These are phyloP conservation scores for Microtus pennsylvanicus DNA, from an alignment of 2,113 vertebrate genomes.

Conservation along the genomic window DNA sequence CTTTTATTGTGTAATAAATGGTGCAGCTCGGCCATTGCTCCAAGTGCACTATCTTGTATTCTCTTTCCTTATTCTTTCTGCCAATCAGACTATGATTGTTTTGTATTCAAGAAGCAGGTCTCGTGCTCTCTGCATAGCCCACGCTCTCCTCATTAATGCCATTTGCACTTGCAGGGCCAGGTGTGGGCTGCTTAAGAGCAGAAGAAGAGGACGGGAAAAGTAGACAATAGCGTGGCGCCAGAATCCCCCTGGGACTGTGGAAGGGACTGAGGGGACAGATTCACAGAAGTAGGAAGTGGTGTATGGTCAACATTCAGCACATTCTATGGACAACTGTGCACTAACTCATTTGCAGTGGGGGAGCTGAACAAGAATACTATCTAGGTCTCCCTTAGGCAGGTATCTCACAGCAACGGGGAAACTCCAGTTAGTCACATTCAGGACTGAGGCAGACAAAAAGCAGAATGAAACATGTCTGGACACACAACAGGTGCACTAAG, in stretches of 20 bases:
- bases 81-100: background rate
- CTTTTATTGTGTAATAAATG: background rate
- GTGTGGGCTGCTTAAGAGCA: background rate
- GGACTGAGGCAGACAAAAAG: background rate
- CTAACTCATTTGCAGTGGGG: background rate
- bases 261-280: background rate
- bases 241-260: background rate
- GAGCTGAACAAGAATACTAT: background rate
- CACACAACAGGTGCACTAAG: background rate
- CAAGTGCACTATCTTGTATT: background rate
- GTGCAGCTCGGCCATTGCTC: background rate
- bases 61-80: background rate
- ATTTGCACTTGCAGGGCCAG: background rate
- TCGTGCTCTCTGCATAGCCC: background rate
- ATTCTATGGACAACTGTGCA: background rate
- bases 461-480: background rate
- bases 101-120: background rate
- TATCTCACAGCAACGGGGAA: background rate
- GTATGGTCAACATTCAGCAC: background rate
- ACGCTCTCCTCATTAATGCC: fast-evolving
- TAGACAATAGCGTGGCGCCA: background rate
- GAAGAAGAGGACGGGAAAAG: background rate
- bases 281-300: background rate
- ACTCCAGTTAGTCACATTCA: background rate
- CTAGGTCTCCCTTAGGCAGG: background rate